Conservation (phyloP, 2,113 vertebrate species). For the Gymnogyps californianus region DNA sequence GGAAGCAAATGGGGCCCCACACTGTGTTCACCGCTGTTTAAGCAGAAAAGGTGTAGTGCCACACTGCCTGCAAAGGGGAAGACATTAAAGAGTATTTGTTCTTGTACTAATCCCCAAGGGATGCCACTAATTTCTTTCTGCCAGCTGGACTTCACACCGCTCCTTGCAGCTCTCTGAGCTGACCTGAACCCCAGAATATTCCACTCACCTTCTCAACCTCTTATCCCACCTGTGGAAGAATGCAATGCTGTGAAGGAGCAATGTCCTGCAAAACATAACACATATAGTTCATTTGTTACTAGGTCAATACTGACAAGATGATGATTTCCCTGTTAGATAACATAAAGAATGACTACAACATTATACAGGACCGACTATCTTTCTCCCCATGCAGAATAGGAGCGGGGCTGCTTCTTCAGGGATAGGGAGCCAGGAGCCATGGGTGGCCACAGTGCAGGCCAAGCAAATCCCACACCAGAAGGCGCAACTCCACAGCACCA, state of each 20-base stretch:
- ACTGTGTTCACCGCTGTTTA: not conserved
- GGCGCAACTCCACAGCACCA: not conserved
- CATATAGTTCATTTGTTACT: not conserved
- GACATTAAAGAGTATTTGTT: not conserved
- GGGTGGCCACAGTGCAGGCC: not conserved
- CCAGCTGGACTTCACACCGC: not conserved
- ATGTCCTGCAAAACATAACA: not conserved
- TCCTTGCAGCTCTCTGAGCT: not conserved
- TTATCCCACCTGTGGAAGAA: not conserved
- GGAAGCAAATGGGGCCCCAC: not conserved
- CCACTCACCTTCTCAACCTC: too few relatives aligned
- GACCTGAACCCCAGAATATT: not conserved
- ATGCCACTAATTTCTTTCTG: not conserved
- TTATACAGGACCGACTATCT: too few relatives aligned
- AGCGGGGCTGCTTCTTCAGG: not conserved
- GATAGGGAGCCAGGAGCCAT: not conserved
- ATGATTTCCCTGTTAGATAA: not conserved
- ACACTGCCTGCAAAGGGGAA: not conserved
- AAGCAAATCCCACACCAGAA: not conserved
- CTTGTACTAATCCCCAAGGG: not conserved
- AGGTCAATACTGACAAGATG: too few relatives aligned
- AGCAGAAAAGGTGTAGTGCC: not conserved
- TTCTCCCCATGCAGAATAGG: not conserved
- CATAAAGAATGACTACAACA: not conserved
- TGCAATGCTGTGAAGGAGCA: not conserved